Percentiles rank a stretch among this genome's conserved stretches.
phyloP scores from a whole-genome alignment of 35 echinoderm and acorn worm genomes.

The Eucidaris tribuloides region DNA sequence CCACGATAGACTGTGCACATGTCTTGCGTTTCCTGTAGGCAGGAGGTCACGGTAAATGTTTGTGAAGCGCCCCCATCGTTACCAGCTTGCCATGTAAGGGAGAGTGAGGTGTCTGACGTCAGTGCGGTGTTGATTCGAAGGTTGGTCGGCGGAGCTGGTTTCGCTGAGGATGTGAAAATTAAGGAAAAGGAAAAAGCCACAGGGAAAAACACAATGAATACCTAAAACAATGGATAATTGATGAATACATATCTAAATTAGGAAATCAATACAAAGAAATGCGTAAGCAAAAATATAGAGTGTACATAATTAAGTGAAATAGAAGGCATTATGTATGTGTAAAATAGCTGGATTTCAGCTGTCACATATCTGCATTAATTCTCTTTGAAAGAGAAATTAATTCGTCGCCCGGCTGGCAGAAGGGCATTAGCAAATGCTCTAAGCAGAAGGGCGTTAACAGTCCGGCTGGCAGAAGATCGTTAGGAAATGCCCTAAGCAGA shows the following conservation, averaged over 20 bases:
- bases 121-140: neutral
- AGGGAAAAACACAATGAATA: neutral
- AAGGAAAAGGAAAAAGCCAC: neutral
- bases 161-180: neutral
- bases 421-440: too few relatives aligned
- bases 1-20: neutral
- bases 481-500: too few relatives aligned
- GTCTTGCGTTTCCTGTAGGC: neutral
- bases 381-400: too few relatives aligned
- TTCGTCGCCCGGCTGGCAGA: too few relatives aligned
- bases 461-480: too few relatives aligned
- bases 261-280: neutral
- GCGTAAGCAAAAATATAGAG: neutral
- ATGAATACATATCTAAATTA: neutral
- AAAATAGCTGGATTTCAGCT: too few relatives aligned
- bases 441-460: too few relatives aligned
- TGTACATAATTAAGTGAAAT: too few relatives aligned
- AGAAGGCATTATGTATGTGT: too few relatives aligned
- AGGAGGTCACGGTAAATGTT: neutral
- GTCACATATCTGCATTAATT: too few relatives aligned
- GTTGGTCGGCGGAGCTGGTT: neutral
- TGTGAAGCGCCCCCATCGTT: conserved; percentile 13
- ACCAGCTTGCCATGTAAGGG: neutral
- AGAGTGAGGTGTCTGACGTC: neutral
- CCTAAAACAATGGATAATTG: neutral